Conservation (phyloP, 2,797 vertebrate genomes). For the Mustela erminea region DNA sequence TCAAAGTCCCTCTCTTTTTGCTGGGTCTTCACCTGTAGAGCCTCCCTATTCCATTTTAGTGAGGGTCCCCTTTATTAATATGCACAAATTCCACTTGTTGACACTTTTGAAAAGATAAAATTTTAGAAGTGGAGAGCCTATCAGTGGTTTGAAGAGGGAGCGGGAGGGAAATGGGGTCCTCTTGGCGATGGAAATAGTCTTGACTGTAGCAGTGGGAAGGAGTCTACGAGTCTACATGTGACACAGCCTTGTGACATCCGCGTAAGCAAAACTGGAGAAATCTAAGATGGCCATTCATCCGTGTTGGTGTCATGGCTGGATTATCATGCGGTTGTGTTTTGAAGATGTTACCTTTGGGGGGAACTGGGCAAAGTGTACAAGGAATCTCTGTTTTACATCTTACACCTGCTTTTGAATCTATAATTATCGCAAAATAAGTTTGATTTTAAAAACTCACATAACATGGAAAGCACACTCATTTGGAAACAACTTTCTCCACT, state of each 20-base stretch:
- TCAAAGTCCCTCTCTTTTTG: neutral
- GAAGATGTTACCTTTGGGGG: neutral
- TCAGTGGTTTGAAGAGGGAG: neutral
- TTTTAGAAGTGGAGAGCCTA: neutral
- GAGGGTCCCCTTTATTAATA: neutral
- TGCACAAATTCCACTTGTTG: neutral
- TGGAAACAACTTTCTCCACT: neutral
- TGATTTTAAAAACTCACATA: neutral
- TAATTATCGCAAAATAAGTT: neutral
- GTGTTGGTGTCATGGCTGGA: rapidly evolving
- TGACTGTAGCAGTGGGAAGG: neutral
- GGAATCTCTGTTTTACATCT: no score
- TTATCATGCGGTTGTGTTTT: neutral
- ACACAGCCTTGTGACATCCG: rapidly evolving
- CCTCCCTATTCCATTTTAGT: neutral
- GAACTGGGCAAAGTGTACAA: neutral
- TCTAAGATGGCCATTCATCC: rapidly evolving
- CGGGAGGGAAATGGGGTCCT: neutral
- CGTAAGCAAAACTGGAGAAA: rapidly evolving
- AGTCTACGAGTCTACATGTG: no score
- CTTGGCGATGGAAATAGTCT: no score
- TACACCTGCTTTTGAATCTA: neutral
- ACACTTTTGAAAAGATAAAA: neutral
- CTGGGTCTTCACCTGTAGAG: neutral
- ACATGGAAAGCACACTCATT: neutral